Conservation (phyloP, 2,113 vertebrate genomes). For the Penelope pileata region DNA sequence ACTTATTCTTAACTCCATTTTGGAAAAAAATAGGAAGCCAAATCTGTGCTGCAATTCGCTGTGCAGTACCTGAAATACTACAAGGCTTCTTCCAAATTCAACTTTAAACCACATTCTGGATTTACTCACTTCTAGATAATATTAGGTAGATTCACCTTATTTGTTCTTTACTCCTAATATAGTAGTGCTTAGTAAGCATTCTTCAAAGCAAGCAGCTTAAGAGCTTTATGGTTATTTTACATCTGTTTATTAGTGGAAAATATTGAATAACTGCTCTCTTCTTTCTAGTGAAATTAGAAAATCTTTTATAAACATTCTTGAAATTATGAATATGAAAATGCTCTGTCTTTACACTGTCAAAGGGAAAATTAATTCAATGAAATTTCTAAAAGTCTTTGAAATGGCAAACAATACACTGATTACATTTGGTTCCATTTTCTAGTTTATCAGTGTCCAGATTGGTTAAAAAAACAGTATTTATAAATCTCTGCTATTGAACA, state of each 20-base stretch:
- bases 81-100: background rate
- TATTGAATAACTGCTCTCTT: background rate
- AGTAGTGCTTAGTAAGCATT: background rate
- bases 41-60: background rate
- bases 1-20: background rate
- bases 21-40: background rate
- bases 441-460: background rate
- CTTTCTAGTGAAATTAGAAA: background rate
- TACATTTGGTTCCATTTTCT: background rate
- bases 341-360: background rate
- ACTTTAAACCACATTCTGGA: background rate
- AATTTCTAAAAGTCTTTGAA: background rate
- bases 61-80: background rate
- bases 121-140: background rate
- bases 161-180: background rate
- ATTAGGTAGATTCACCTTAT: background rate
- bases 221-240: background rate
- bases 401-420: background rate
- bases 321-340: background rate
- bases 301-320: background rate
- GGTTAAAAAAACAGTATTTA: background rate
- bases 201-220: slow-evolving; percentile 15
- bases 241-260: background rate
- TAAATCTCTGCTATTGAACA: background rate
- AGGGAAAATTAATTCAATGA: background rate